A percentile compares a stretch with the other conserved stretches of the same genome.
phyloP scores from a whole-genome alignment of 2,797 vertebrate genomes.

The Mus minutoides region DNA sequence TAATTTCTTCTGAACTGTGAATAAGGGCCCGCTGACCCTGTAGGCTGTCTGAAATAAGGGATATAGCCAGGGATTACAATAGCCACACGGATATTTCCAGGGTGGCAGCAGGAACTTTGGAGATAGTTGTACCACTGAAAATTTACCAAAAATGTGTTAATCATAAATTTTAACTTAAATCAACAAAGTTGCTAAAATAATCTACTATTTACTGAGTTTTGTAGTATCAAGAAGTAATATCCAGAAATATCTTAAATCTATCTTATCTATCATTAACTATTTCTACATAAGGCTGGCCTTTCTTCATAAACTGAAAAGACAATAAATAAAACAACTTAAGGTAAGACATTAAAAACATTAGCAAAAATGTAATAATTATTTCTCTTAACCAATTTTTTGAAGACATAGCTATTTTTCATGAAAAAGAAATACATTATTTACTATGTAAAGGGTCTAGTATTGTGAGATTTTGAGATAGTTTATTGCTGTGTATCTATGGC shows the following conservation, averaged over 20 bases:
- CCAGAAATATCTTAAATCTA: constrained; percentile 34
- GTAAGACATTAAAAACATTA: neutral
- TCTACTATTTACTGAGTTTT: constrained; percentile 7
- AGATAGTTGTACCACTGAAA: neutral
- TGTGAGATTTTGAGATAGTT: neutral
- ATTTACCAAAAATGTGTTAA: neutral
- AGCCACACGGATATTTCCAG: neutral
- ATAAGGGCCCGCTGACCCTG: too few species aligned
- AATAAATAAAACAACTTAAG: neutral
- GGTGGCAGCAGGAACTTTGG: neutral
- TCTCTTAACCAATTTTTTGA: neutral
- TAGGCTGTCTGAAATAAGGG: neutral
- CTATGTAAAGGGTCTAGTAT: neutral
- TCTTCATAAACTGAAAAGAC: constrained; percentile 13
- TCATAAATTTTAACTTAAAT: constrained; percentile 27
- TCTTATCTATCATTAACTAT: constrained; percentile 9
- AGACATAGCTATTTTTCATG: constrained; percentile 16
- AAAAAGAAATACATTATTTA: constrained; percentile 5
- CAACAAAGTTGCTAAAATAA: constrained; percentile 28
- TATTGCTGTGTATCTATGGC: neutral
- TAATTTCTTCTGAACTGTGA: too few species aligned
- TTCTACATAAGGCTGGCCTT: neutral
- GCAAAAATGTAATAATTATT: neutral
- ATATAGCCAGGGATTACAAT: too few species aligned
- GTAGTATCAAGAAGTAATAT: neutral